phyloP scores from a whole-genome alignment of 2,888 invertebrate species.

The Disparrhopalites patrizii region DNA sequence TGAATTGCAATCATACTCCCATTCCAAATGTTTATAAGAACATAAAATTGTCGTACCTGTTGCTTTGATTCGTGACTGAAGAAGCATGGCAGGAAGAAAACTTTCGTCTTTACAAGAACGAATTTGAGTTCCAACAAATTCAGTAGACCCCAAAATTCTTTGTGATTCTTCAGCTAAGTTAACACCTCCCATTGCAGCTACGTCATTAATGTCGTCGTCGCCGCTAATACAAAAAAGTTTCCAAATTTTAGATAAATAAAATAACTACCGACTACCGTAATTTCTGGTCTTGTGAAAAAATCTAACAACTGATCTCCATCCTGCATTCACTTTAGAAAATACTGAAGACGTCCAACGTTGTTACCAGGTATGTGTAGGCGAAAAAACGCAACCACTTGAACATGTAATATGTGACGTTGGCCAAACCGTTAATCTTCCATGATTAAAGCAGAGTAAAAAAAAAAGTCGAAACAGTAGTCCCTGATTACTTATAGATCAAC shows the following conservation, averaged over 20 bases:
- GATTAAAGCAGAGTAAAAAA: too few relatives aligned
- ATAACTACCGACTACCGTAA: not conserved
- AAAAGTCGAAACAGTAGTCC: too few relatives aligned
- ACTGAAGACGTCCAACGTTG: too few relatives aligned
- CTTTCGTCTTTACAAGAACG: slow-evolving; percentile 90
- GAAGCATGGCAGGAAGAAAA: slow-evolving; percentile 69
- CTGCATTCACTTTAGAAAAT: too few relatives aligned
- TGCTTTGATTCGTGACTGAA: slow-evolving; percentile 44
- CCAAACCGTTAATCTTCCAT: too few relatives aligned
- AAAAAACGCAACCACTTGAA: too few relatives aligned
- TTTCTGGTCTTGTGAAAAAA: not conserved
- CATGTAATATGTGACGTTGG: too few relatives aligned
- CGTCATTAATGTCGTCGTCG: slow-evolving; percentile 97
- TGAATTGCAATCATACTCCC: not conserved
- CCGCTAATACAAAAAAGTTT: slow-evolving; percentile 55
- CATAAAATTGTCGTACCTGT: slow-evolving; percentile 33
- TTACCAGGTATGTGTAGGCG: too few relatives aligned
- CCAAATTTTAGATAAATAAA: slow-evolving; percentile 4
- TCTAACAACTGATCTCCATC: not conserved
- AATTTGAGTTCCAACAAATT: slow-evolving; percentile 82
- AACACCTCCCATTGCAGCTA: slow-evolving; percentile 98
- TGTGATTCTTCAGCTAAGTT: slow-evolving; percentile 95
- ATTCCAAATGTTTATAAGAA: slow-evolving; percentile 1
- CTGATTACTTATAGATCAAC: too few relatives aligned
- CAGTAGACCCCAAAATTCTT: slow-evolving; percentile 84